These are phyloP conservation scores for Drosophila mimica DNA, from an alignment of 2,888 invertebrate species.

Conservation along the genomic window DNA sequence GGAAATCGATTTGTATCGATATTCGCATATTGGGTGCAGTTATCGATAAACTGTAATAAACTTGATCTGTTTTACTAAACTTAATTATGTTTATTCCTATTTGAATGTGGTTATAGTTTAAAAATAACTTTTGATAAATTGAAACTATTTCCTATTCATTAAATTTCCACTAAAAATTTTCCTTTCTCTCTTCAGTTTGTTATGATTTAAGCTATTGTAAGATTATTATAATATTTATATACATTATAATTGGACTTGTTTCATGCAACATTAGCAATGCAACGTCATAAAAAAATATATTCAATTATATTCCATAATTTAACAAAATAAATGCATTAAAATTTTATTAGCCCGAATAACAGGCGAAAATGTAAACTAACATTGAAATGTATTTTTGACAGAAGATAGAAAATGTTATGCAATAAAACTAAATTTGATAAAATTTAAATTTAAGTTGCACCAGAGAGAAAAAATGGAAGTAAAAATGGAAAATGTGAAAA, in stretches of 20 bases:
- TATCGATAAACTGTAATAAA: too few species aligned
- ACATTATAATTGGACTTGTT: not conserved
- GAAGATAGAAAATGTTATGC: not conserved
- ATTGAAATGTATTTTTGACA: constrained; percentile 17
- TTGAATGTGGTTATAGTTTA: too few species aligned
- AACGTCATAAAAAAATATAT: not conserved
- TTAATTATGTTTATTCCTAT: too few species aligned
- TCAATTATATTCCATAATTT: constrained; percentile 17
- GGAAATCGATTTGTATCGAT: too few species aligned
- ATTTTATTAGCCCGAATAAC: constrained; percentile 8
- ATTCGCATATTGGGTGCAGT: too few species aligned
- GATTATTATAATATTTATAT: not conserved
- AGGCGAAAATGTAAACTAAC: constrained; percentile 26
- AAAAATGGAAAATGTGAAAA: constrained; percentile 2
- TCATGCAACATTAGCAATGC: constrained; percentile 11
- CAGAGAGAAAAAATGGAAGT: not conserved
- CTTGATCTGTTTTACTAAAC: too few species aligned
- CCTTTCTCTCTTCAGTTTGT: not conserved
- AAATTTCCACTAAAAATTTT: not conserved
- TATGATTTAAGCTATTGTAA: not conserved
- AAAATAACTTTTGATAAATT: too few species aligned
- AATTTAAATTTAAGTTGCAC: constrained; percentile 2
- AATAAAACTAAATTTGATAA: constrained; percentile 24
- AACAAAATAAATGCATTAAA: constrained; percentile 45
- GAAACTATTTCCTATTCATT: too few species aligned